Evolutionary conservation across 2,113 vertebrate species (phyloP).

Genomic region (Tragelaphus buxtoni): DNA sequence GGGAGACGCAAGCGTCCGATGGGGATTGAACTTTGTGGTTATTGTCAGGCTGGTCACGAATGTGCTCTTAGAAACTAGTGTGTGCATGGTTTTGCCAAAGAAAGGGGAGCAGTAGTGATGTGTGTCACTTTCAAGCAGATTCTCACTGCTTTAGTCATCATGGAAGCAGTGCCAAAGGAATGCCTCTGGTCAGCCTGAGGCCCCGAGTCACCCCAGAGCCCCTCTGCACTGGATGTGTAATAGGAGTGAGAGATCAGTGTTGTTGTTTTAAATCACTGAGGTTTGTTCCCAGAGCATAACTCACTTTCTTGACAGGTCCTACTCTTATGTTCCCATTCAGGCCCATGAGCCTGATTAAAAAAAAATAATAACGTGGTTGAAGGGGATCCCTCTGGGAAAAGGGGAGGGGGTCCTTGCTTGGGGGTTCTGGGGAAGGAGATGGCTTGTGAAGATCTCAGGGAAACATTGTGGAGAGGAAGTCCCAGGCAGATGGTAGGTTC

Average conservation of each 20-base stretch:
- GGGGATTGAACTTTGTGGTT: neutral
- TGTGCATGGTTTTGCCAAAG: neutral
- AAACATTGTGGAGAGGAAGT: neutral
- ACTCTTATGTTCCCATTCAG: neutral
- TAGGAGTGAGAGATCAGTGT: neutral
- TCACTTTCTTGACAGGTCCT: neutral
- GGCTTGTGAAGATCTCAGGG: neutral
- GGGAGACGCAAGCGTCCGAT: neutral
- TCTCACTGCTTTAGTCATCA: neutral
- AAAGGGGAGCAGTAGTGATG: neutral
- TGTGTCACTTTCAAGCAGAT: neutral
- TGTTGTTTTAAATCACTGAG: neutral
- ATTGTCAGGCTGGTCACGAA: neutral
- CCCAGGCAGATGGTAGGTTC: neutral
- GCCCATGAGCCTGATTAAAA: neutral
- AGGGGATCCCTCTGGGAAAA: neutral
- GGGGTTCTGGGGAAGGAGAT: neutral
- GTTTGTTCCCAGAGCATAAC: neutral
- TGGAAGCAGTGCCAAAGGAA: neutral
- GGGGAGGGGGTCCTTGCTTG: neutral
- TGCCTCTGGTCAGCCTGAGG: neutral
- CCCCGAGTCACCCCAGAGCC: neutral
- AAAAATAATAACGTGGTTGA: neutral
- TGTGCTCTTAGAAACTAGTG: neutral
- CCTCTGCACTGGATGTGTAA: neutral